phyloP scores from a whole-genome alignment of 2,888 invertebrate genomes.

The Parapristionchus giblindavisi region DNA sequence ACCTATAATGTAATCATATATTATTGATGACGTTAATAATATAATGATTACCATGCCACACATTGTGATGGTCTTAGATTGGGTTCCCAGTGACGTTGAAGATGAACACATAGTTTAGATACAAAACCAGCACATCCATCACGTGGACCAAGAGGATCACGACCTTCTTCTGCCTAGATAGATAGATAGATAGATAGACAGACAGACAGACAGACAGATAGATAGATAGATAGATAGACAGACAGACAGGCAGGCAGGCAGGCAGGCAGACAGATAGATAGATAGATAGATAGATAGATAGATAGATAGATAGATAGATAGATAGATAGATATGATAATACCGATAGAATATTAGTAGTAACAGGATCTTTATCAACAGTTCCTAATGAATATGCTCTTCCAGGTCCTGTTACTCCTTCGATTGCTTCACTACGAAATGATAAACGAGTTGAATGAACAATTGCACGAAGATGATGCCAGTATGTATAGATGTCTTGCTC shows the following conservation, averaged over 20 bases:
- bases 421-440: constrained; percentile 40
- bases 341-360: background rate
- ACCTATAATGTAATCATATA: no score
- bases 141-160: constrained; percentile 37
- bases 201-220: no score
- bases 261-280: no score
- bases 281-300: no score
- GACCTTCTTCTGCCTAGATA: background rate
- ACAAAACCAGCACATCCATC: constrained; percentile 57
- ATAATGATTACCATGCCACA: constrained; percentile 51
- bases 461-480: constrained; percentile 64
- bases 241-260: no score
- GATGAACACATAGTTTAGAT: constrained; percentile 51
- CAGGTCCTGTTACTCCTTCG: background rate
- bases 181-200: no score
- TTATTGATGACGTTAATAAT: no score
- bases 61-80: constrained; percentile 44
- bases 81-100: constrained; percentile 66
- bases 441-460: constrained; percentile 60
- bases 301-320: no score
- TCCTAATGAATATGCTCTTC: constrained; percentile 14
- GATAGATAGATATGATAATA: background rate
- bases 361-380: constrained; percentile 17
- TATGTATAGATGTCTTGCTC: constrained; percentile 49
- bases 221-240: no score